Base-by-base conservation (phyloP, 2,888 invertebrate genomes). In the Leuctra nigra region DNA sequence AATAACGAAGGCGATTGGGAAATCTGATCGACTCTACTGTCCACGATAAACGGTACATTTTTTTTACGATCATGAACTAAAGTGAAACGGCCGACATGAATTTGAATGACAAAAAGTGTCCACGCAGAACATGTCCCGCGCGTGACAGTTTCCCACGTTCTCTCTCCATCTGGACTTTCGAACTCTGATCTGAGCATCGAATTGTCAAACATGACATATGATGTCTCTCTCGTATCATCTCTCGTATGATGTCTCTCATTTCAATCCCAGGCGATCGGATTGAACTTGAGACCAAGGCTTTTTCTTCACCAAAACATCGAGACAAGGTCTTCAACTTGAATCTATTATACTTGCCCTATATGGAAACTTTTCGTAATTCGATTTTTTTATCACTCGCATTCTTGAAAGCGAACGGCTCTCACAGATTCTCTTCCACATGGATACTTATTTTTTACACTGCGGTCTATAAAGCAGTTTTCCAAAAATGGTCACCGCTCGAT, bases 271-370 rank as follows among this genome's bases (percentile, higher is more conserved):
- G 7, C 29, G 11, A 44, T 4, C 44, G 23, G 44, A 20, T 44
- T 44, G 44, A 44, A 44, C 44, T 44, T 35, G 50, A 50, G 50
- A 50, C 20, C 50, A 50, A 50, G 50, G 50, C 16, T 50, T 35
- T 35, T 35, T n/a, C n/a, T n/a, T n/a, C n/a, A 35, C 20, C 20
- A 16, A 48, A 33, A 50, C 33, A 33, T 35, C 33, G 22, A 50
- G 50, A 50, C 33, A 50, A 50, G 50, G 50, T 35, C 35, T 50
- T 50, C 50, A 9, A 14, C 22, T 50, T 22, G 9, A 9, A 48
- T 16, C 50, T 22, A 50, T 50, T 50, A 50, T 50, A 33, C 35
- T 20, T 33, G 18, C 50, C 50, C 35, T 50, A 50, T 50, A 50
- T 35, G 50, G 50, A 16, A 50, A 29, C 35, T 50, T 50, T 50